phyloP scores from a whole-genome alignment of 2,113 vertebrate species.

The Melanerpes aurifrons region DNA sequence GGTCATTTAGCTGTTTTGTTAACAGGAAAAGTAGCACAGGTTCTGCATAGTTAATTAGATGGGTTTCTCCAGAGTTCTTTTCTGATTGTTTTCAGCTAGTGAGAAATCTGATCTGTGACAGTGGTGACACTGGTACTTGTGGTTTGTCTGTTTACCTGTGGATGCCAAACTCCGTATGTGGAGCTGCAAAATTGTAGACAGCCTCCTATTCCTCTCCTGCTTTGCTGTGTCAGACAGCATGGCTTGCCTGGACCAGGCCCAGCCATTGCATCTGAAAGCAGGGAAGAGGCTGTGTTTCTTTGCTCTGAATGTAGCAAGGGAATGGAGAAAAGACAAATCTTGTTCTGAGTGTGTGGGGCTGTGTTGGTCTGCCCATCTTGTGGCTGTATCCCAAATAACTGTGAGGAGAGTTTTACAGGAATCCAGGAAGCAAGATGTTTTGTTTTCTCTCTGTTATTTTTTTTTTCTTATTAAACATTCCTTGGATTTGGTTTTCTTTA shows the following conservation, averaged over 20 bases:
- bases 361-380: not conserved
- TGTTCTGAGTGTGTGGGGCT: not conserved
- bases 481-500: not conserved
- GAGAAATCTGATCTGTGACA: not conserved
- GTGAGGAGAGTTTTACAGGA: not conserved
- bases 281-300: accelerated
- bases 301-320: accelerated
- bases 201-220: not conserved
- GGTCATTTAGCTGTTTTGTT: not conserved
- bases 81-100: not conserved
- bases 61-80: not conserved
- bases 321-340: not conserved
- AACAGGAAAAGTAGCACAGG: not conserved
- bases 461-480: not conserved
- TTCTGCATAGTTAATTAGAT: not conserved
- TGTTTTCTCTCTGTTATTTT: not conserved
- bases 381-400: not conserved
- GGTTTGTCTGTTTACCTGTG: not conserved
- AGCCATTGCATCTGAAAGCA: not conserved
- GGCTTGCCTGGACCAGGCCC: not conserved
- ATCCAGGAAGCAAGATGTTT: not conserved
- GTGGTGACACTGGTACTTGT: not conserved
- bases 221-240: not conserved
- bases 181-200: not conserved
- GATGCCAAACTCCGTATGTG: accelerated